Conservation (phyloP, 2,888 invertebrate species). For the Aspidapion aeneum region DNA sequence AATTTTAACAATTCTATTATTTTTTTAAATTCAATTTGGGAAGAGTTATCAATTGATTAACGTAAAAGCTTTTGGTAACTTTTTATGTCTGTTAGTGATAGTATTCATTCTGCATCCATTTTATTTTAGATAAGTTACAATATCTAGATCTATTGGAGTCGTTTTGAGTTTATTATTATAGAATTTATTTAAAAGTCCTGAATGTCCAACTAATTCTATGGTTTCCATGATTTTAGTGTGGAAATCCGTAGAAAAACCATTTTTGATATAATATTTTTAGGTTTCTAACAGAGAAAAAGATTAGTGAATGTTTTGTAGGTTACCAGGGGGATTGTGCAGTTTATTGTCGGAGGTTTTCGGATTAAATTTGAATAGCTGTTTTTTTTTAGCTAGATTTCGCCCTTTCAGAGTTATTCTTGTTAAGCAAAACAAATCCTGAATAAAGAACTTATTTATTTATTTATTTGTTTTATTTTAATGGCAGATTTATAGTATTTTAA, state of each 20-base stretch:
- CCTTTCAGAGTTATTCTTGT: too few species aligned
- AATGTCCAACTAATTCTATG: conserved; percentile 43
- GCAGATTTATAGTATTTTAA: conserved; percentile 38
- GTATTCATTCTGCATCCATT: conserved; percentile 53
- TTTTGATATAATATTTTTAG: conserved; percentile 54
- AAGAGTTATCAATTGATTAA: conserved; percentile 54
- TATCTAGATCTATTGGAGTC: conserved; percentile 53
- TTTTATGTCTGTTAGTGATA: conserved; percentile 51
- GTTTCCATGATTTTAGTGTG: conserved; percentile 49
- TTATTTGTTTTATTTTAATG: conserved; percentile 46
- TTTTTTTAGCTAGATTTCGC: too few species aligned
- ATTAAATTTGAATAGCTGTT: too few species aligned
- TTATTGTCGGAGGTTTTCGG: conserved; percentile 44
- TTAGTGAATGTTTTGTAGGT: conserved; percentile 40
- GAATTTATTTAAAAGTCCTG: conserved; percentile 9
- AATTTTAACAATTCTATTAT: conserved; percentile 49
- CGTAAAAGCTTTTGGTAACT: conserved; percentile 52
- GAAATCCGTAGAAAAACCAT: conserved; percentile 51
- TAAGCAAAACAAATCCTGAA: too few species aligned
- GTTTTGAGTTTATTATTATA: conserved; percentile 42
- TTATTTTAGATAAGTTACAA: conserved; percentile 52
- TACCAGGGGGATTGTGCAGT: conserved; percentile 42
- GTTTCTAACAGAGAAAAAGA: conserved; percentile 49
- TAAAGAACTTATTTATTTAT: too few species aligned
- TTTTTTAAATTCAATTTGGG: conserved; percentile 54